Base-by-base conservation (phyloP, 2,888 invertebrate genomes). In the Drosophila incognita region DNA sequence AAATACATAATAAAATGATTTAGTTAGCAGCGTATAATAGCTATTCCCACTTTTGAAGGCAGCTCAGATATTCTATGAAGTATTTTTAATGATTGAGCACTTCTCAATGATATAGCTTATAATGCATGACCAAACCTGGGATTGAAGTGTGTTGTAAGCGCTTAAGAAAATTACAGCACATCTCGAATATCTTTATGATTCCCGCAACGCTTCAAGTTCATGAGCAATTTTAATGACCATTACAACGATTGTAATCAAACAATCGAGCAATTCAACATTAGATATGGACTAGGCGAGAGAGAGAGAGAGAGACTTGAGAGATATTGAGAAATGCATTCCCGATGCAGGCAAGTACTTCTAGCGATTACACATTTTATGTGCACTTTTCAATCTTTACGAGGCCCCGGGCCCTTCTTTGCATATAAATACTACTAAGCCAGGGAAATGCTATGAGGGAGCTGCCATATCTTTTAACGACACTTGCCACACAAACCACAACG, bases 361-460 rank as follows among this genome's bases (percentile, higher is more conserved):
- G 69, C 67, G 86, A 88, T 88, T 87, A 83, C 71, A 70, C 64
- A 72, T 86, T 86, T 86, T 75, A 86, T 86, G 85, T 82, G 82
- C 87, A 82, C 84, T 86, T 73, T 65, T 65, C 72, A 73, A 77
- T 75, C 77, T 85, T 86, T 83, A 86, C 82, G 89, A 88, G 63
- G 58, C 73, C 56, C 73, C 52, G 21, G 61, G 66, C 76, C 76
- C 83, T 76, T 74, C 86, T 83, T 87, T 85, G 84, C 84, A 84
- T 87, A 85, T 79, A 69, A 85, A 87, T 66, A 57, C 36, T 24
- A 27, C 52, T 31, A 53, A 24, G 24, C 13, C 11, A 27, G 33
- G 29, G 31, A 46, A 27, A n/a, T 13, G 27, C 15, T 11, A 18
- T 46, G 10, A 60, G 62, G 24, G 61, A 53, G 54, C 48, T 54